Conservation (phyloP, 1,140 invertebrate species). For the Solen grandis region DNA sequence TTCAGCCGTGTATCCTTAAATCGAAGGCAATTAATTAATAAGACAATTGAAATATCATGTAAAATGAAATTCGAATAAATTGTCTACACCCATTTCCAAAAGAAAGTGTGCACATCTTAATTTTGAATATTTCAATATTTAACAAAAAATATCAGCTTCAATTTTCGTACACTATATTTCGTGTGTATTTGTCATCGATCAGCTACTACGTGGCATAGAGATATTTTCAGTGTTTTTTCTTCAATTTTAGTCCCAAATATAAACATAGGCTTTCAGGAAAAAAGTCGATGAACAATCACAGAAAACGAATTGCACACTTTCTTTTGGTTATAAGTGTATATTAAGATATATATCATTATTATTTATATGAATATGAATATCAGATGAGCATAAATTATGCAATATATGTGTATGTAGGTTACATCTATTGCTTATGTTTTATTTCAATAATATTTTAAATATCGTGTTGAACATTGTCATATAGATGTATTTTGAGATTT, state of each 20-base stretch:
- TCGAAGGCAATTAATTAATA: neutral
- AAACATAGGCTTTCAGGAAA: too few species aligned
- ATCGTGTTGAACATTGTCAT: too few species aligned
- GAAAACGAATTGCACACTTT: too few species aligned
- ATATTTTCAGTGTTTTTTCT: slow-evolving; percentile 9
- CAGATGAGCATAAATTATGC: too few species aligned
- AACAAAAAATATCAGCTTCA: neutral
- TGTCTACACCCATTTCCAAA: neutral
- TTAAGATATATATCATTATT: too few species aligned
- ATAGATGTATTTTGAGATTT: too few species aligned
- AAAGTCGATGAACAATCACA: too few species aligned
- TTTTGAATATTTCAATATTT: neutral
- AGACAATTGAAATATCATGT: neutral
- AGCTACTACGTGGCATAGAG: neutral
- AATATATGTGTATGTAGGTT: too few species aligned
- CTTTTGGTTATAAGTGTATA: too few species aligned
- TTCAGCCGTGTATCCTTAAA: neutral
- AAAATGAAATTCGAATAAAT: neutral
- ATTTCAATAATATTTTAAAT: too few species aligned
- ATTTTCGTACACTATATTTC: neutral
- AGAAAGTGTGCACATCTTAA: neutral
- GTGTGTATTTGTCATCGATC: neutral
- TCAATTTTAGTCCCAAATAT: slow-evolving; percentile 6
- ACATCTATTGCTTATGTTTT: too few species aligned
- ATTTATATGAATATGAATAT: too few species aligned